Base-by-base conservation (phyloP, 2,113 vertebrate species). In the Hemichromis elongatus region DNA sequence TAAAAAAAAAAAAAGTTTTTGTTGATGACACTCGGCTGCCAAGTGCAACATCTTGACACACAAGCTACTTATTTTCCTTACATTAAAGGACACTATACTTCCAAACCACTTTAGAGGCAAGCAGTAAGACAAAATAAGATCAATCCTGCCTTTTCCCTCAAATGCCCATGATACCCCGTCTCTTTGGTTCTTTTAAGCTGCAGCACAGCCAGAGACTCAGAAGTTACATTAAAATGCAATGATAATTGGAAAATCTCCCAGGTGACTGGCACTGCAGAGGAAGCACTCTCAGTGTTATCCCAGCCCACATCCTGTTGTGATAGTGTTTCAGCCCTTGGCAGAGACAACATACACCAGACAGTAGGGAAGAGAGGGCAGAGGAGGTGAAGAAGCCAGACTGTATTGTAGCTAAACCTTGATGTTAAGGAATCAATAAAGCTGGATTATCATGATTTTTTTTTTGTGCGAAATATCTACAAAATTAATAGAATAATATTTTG, bases 231-330 rank as follows among this genome's bases (percentile, higher is more conserved):
- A 90, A 94, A 93, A 92, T 93, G 85, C 86, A 87, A 89, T 88
- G 84, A 93, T 95, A 93, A 94, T 92, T 93, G 91, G 89, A 89
- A 91, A 81, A 84, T 84, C 77, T 92, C 92, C 94, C 94, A 91
- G 88, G 92, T 92, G 92, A 92, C 91, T 85, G 88, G 66, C 85
- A 85, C 80, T 89, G 91, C 84, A 86, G 91, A 92, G 91, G 94
- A 94, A 92, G 91, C 92, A 93, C 92, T 95, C 91, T 92, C 86
- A 63, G 82, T 92, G 91, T 92, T 90, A 88, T 92, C 87, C 90
- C 79, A 89, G 84, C 90, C 90, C 86, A 92, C 92, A 94, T 94
- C 93, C 94, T 94, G 93, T 94, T 94, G 91, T 94, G 93, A 92
- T 95, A 92, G 88, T 90, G 90, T 93, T 94, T 92, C 93, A 94